Conservation (phyloP, 2,888 invertebrate species). For the Orthosia gracilis region DNA sequence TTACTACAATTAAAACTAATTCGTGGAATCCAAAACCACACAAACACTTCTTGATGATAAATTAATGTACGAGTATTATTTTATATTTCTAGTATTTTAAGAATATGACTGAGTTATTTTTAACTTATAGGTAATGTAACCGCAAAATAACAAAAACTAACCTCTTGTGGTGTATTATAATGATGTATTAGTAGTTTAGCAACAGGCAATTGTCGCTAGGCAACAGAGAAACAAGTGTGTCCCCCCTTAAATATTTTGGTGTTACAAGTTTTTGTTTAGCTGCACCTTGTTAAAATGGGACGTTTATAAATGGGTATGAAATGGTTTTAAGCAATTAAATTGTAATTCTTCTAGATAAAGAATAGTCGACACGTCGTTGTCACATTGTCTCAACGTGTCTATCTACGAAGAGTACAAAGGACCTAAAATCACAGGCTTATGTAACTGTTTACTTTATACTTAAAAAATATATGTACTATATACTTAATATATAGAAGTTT, state of each 20-base stretch:
- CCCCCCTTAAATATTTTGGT: not conserved
- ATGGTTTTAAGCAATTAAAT: no score
- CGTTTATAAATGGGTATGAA: no score
- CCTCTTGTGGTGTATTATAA: not conserved
- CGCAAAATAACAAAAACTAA: not conserved
- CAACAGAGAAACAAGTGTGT: slow-evolving; percentile 1
- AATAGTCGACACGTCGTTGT: no score
- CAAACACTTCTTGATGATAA: not conserved
- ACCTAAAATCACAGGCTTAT: no score
- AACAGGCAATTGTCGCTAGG: not conserved
- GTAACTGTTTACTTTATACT: no score
- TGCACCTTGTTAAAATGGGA: not conserved
- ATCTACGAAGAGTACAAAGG: no score
- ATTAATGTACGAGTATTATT: not conserved
- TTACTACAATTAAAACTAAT: not conserved
- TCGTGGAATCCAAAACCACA: not conserved
- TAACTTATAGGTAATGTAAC: not conserved
- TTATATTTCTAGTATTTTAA: not conserved
- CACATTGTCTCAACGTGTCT: no score
- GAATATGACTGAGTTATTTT: not conserved
- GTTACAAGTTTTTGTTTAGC: not conserved
- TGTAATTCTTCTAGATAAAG: no score
- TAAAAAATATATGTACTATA: no score
- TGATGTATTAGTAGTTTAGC: slow-evolving; percentile 3
- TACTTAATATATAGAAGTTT: no score